Evolutionary conservation across 1,140 invertebrate genomes (phyloP).

Genomic region (Euborellia annulipes): DNA sequence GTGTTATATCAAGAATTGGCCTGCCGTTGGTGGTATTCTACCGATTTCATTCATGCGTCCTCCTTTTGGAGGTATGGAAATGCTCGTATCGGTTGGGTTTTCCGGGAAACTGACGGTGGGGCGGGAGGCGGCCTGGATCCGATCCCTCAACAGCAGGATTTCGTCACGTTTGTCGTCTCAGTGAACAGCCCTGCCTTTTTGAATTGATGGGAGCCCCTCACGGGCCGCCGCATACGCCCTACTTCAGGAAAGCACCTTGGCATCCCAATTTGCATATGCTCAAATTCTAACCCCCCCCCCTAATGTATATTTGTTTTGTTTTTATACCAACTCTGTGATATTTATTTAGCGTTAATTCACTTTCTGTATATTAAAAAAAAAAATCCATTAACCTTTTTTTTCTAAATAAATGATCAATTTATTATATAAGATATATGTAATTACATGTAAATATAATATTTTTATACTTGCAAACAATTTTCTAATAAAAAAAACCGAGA

Average conservation of each 20-base stretch:
- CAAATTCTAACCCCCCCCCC: constrained; percentile 27
- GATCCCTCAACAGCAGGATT: constrained; percentile 18
- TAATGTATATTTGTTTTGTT: no score
- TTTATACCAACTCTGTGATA: no score
- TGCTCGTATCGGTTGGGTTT: constrained; percentile 32
- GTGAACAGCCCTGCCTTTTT: constrained; percentile 1
- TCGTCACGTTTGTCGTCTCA: constrained; percentile 11
- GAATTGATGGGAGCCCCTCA: not conserved
- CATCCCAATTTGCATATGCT: constrained; percentile 33
- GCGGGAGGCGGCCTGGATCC: constrained; percentile 12
- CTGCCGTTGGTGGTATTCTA: constrained; percentile 50
- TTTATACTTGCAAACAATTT: no score
- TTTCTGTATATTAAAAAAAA: no score
- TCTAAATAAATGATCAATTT: no score
- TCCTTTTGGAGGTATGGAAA: constrained; percentile 52
- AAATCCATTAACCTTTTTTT: no score
- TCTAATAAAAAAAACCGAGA: no score
- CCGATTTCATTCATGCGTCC: constrained; percentile 51
- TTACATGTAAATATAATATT: no score
- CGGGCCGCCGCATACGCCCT: constrained; percentile 8
- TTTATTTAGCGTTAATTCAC: no score
- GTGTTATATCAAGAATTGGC: constrained; percentile 43
- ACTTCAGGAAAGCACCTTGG: constrained; percentile 34
- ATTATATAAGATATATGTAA: no score
- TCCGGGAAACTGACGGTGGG: constrained; percentile 14